A percentile compares a stretch with the other conserved stretches of the same genome.
Conservation (phyloP, 2,888 invertebrate genomes). For the Norana najaformis region DNA sequence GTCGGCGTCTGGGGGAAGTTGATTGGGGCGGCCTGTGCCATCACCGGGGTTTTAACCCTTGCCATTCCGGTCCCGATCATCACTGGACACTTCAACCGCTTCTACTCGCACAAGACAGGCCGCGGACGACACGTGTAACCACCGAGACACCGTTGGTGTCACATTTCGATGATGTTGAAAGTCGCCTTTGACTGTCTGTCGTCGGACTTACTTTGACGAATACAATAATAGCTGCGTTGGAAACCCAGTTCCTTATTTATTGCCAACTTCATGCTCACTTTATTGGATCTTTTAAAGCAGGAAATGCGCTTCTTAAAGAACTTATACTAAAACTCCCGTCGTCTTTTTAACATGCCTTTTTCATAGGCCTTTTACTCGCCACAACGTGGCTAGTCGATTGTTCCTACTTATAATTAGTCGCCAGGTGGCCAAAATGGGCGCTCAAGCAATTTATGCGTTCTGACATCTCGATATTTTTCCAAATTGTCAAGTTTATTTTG, state of each 20-base stretch:
- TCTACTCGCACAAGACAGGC: conserved; percentile 44
- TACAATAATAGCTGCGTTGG: not conserved
- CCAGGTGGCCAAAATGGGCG: no score
- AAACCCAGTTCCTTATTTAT: not conserved
- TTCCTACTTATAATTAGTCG: no score
- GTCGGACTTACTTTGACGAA: no score
- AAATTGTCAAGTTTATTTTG: no score
- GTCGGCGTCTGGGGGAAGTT: conserved; percentile 59
- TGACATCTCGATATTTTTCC: no score
- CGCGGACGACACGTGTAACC: conserved; percentile 45
- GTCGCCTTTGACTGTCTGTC: no score
- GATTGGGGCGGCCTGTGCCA: conserved; percentile 59
- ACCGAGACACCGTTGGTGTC: not conserved
- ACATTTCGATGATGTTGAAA: not conserved
- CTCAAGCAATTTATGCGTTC: no score
- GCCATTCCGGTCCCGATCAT: conserved; percentile 65
- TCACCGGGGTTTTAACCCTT: conserved; percentile 64
- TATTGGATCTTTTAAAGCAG: not conserved
- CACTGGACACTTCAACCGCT: conserved; percentile 62
- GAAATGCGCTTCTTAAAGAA: conserved; percentile 8
- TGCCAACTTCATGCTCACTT: not conserved
- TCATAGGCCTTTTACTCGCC: not conserved
- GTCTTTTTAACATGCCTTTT: not conserved
- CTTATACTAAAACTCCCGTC: not conserved
- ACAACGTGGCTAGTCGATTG: not conserved